Evolutionary conservation across 2,113 vertebrate genomes (phyloP), one percentile per base, ranked within the genome.

Genomic region (Strix aluco): DNA sequence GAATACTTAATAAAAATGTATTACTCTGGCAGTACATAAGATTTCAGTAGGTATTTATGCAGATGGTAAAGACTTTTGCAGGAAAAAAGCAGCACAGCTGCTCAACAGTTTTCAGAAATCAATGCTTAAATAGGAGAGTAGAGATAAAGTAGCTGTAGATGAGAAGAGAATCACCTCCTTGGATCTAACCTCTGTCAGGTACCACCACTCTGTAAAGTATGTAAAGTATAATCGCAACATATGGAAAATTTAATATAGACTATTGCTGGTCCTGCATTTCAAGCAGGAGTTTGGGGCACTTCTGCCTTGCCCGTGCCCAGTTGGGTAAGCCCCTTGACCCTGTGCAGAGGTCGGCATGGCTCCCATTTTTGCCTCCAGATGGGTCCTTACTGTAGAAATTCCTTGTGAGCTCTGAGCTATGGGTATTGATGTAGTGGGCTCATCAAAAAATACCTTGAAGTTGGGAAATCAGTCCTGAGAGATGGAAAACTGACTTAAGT

Each of bases 151-250:
- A 44, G 36, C 54, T 66, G 40, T 44, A 57, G 36, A 34, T 59
- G 9, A 25, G 20, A 42, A 16, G 23, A 52, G 55, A 32, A 36
- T 59, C 38, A 4, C 10, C 20, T 46, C 23, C 55, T 44, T 1
- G 11, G 21, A 38, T 40, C 22, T 21, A 1, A 6, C 20, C 29
- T 40, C 44, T 3, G 0, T 11, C 32, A 13, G 34, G 11, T 54
- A 19, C 26, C 11, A 10, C 19, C 0, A 6, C 55, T 51, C 17
- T 30, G 16, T 54, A 2, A 57, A 40, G 49, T 17, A 6, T 5
- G 15, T 47, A 2, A 30, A 25, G 32, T 17, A 4, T 11, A 16
- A 51, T 20, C 29, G 21, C 51, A 30, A 3, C 15, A 8, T 2
- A 7, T 16, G 25, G 40, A 71, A 52, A 38, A 17, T 34, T 4